These are phyloP conservation scores for Lithosia quadra DNA, from an alignment of 2,888 invertebrate species.

Conservation along the genomic window DNA sequence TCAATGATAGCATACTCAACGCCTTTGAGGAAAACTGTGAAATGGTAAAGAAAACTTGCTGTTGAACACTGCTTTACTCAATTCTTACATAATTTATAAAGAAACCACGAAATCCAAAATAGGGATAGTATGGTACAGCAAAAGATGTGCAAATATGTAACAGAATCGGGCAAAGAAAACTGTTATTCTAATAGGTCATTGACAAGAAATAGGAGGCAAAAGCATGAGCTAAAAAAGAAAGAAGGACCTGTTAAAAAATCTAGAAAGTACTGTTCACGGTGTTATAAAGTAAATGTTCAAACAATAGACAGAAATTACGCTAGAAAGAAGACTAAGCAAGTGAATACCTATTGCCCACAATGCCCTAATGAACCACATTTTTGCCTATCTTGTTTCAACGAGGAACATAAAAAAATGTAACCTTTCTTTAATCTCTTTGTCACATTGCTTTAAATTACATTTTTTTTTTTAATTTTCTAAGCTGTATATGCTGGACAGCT, in stretches of 20 bases:
- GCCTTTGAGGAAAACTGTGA: slow-evolving; percentile 8
- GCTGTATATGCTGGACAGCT: neutral
- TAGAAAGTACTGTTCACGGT: slow-evolving; percentile 18
- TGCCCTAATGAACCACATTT: slow-evolving; percentile 27
- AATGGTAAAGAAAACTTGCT: slow-evolving; percentile 10
- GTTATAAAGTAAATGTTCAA: slow-evolving; percentile 22
- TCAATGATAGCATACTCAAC: slow-evolving; percentile 7
- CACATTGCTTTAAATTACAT: too few species aligned
- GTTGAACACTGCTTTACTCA: neutral
- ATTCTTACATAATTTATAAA: slow-evolving; percentile 38
- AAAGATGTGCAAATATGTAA: too few species aligned
- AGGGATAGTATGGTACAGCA: too few species aligned
- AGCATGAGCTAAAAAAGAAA: slow-evolving; percentile 28
- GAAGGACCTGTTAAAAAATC: slow-evolving; percentile 21
- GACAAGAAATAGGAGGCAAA: slow-evolving; percentile 32
- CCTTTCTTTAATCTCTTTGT: too few species aligned
- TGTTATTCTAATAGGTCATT: neutral
- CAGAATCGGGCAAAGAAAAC: too few species aligned
- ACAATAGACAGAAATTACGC: slow-evolving; percentile 21
- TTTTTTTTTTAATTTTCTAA: too few species aligned
- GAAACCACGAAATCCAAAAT: slow-evolving; percentile 23
- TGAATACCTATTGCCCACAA: slow-evolving; percentile 25
- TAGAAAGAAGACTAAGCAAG: slow-evolving; percentile 33
- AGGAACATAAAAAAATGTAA: too few species aligned
- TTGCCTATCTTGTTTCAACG: slow-evolving; percentile 29